These are phyloP conservation scores for Scomber scombrus DNA, from an alignment of 2,113 vertebrate genomes.

Conservation along the genomic window DNA sequence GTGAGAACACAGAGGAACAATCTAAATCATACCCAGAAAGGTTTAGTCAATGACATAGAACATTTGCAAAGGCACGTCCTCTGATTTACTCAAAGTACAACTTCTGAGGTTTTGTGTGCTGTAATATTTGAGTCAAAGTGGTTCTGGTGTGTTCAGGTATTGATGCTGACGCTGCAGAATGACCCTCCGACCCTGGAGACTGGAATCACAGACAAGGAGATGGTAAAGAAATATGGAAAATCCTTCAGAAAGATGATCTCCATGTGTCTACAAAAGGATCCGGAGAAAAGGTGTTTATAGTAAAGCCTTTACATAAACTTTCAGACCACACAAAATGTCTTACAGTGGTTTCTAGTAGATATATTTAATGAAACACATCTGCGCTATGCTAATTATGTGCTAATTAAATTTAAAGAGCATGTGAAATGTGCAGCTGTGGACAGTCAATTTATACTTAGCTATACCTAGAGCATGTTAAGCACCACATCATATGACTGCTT, in stretches of 20 bases:
- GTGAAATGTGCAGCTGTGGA: background rate
- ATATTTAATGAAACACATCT: background rate
- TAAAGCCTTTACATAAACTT: background rate
- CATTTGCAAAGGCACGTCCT: background rate
- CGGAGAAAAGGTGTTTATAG: constrained; percentile 92
- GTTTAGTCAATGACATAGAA: background rate
- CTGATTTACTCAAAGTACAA: background rate
- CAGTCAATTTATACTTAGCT: background rate
- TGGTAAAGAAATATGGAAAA: constrained; percentile 98
- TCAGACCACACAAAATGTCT: background rate
- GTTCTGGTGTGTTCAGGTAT: constrained; percentile 85
- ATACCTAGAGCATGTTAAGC: background rate
- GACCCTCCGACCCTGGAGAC: constrained; percentile 96
- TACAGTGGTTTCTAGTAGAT: background rate
- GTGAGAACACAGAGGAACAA: constrained; percentile 67
- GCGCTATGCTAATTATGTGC: background rate
- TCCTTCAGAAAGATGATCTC: constrained; percentile 99
- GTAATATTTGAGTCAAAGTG: background rate
- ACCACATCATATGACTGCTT: constrained; percentile 1
- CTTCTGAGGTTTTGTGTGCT: background rate
- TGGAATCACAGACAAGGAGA: constrained; percentile 97
- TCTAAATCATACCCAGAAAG: background rate
- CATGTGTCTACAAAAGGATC: constrained; percentile 96
- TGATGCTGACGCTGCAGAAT: constrained; percentile 99
- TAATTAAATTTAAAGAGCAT: background rate